Percentiles rank a stretch among this genome's conserved stretches.
Evolutionary conservation across 2,888 invertebrate species (phyloP).

Genomic region (Drepana falcataria): DNA sequence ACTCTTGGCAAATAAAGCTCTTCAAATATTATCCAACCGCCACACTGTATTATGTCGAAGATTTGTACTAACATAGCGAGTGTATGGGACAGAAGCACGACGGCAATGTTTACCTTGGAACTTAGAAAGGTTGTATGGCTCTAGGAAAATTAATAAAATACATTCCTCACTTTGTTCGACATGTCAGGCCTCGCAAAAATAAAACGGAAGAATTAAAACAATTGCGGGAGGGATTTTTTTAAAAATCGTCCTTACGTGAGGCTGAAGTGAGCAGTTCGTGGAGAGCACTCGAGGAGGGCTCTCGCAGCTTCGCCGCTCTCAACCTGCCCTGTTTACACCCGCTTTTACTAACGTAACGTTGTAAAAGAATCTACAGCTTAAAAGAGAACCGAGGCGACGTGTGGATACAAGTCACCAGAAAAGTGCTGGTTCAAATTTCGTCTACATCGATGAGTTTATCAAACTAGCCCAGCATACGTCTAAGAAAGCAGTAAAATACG

Average conservation of each 20-base stretch:
- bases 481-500: too few species aligned
- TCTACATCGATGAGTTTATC: too few species aligned
- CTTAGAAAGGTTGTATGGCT: conserved; percentile 48
- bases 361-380: too few species aligned
- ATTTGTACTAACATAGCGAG: conserved; percentile 61
- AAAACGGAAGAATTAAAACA: conserved; percentile 32
- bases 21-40: conserved; percentile 69
- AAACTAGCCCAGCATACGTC: too few species aligned
- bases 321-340: conserved; percentile 58
- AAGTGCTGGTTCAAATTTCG: too few species aligned
- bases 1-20: conserved; percentile 70
- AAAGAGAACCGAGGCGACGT: too few species aligned
- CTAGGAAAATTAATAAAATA: conserved; percentile 27
- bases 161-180: conserved; percentile 26
- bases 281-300: conserved; percentile 52
- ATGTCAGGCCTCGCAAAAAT: conserved; percentile 24
- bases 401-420: too few species aligned
- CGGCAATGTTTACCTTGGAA: conserved; percentile 55
- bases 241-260: conserved; percentile 51
- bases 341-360: background rate
- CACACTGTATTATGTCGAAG: conserved; percentile 63
- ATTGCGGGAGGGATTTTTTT: conserved; percentile 35
- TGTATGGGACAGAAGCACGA: conserved; percentile 54
- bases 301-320: conserved; percentile 49
- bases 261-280: conserved; percentile 63